A percentile compares a stretch with the other conserved stretches of the same genome.
phyloP scores from a whole-genome alignment of 1,140 invertebrate genomes.

The Polypedilum vanderplanki region DNA sequence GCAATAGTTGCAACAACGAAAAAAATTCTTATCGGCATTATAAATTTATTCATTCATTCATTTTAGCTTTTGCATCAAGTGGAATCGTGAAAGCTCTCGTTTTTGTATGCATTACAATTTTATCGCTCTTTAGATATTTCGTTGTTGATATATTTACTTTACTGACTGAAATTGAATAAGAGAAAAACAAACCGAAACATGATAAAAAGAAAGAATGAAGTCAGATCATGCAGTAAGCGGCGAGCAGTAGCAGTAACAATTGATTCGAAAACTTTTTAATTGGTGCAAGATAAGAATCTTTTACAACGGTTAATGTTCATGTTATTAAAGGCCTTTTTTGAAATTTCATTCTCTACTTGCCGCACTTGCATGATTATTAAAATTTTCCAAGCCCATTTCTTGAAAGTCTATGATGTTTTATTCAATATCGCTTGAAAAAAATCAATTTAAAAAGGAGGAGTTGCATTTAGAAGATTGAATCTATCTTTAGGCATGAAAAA shows the following conservation, averaged over 20 bases:
- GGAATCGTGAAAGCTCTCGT: constrained; percentile 1
- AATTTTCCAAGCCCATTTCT: no score
- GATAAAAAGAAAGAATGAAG: no score
- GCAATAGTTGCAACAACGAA: background rate
- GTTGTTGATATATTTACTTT: constrained; percentile 11
- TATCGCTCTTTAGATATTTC: constrained; percentile 11
- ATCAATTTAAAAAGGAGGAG: no score
- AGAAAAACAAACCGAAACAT: no score
- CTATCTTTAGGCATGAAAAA: no score
- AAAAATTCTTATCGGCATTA: constrained; percentile 7
- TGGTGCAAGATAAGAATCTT: constrained; percentile 15
- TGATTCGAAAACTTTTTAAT: background rate
- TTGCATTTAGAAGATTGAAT: no score
- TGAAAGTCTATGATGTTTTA: no score
- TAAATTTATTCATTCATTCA: constrained; percentile 11
- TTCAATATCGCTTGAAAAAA: no score
- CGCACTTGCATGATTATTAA: no score
- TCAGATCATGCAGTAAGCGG: background rate
- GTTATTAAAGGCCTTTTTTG: background rate
- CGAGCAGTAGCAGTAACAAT: constrained; percentile 7
- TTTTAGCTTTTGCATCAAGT: background rate
- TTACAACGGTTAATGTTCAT: constrained; percentile 18
- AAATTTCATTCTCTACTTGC: no score
- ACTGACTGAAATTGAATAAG: no score
- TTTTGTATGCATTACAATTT: background rate